Conservation (phyloP, 2,888 invertebrate genomes). For the Trichopria drosophilae region DNA sequence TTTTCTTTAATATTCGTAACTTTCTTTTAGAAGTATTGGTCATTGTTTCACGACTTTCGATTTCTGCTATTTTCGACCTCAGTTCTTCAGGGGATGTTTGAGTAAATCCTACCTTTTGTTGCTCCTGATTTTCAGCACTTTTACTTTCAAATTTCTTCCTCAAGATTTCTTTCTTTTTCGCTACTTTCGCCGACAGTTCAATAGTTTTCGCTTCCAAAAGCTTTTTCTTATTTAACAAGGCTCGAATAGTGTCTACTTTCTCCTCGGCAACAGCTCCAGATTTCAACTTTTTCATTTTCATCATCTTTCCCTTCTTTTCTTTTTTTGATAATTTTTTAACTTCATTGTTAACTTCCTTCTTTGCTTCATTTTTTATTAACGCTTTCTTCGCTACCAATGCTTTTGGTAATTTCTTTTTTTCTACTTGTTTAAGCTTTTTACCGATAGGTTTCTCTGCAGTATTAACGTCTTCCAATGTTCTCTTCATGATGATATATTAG, state of each 20-base stretch:
- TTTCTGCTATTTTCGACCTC: conserved; percentile 37
- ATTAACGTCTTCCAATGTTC: no score
- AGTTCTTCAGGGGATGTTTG: conserved; percentile 31
- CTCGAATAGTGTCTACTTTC: no score
- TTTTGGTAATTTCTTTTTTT: not conserved
- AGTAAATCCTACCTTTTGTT: not conserved
- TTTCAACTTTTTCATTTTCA: no score
- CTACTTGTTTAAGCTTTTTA: not conserved
- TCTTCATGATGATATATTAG: no score
- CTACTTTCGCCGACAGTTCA: no score
- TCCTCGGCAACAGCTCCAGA: no score
- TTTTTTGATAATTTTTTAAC: conserved; percentile 9
- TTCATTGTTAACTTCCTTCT: not conserved
- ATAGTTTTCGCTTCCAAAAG: no score
- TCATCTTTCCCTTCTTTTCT: conserved; percentile 26
- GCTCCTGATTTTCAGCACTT: not conserved
- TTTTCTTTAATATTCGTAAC: conserved; percentile 39
- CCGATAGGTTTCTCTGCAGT: no score
- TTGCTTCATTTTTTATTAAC: conserved; percentile 31
- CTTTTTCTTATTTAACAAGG: no score
- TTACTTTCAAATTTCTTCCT: conserved; percentile 5
- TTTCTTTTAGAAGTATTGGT: conserved; percentile 43
- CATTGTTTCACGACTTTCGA: conserved; percentile 35
- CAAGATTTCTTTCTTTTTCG: no score
- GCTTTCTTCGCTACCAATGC: not conserved